Evolutionary conservation across 2,797 vertebrate genomes (phyloP).

Genomic region (Novumbra hubbsi): DNA sequence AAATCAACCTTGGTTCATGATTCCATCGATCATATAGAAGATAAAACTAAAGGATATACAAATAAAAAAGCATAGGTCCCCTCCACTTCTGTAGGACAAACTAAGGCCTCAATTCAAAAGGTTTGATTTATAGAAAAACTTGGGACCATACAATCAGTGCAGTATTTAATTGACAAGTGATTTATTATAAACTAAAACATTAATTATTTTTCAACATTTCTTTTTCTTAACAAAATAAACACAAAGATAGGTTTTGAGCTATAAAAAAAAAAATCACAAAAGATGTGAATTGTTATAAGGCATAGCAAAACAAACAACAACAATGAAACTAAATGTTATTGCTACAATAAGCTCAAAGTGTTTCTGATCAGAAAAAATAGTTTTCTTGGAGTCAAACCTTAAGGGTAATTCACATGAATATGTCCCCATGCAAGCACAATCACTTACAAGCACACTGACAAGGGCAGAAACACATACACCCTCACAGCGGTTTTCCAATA

Average conservation of each 20-base stretch:
- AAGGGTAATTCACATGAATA: neutral
- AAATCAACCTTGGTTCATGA: neutral
- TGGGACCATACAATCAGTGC: conserved; percentile 9
- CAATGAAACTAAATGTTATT: neutral
- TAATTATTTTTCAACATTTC: neutral
- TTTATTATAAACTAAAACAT: neutral
- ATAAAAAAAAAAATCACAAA: conserved; percentile 19
- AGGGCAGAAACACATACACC: neutral
- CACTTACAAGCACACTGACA: neutral
- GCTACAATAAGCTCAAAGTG: neutral
- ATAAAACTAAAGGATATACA: neutral
- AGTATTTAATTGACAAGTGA: conserved; percentile 9
- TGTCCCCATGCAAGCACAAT: neutral
- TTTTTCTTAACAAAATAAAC: neutral
- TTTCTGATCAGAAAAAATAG: neutral
- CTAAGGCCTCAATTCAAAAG: neutral
- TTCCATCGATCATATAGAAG: neutral
- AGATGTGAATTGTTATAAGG: conserved; percentile 2
- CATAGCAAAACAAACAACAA: neutral
- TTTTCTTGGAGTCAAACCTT: neutral
- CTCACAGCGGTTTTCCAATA: neutral
- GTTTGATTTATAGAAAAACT: neutral
- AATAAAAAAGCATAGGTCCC: neutral
- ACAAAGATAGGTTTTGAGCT: neutral
- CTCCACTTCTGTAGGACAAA: neutral